These are phyloP conservation scores for Saccopteryx bilineata DNA, from an alignment of 2,113 vertebrate species.

Conservation along the genomic window DNA sequence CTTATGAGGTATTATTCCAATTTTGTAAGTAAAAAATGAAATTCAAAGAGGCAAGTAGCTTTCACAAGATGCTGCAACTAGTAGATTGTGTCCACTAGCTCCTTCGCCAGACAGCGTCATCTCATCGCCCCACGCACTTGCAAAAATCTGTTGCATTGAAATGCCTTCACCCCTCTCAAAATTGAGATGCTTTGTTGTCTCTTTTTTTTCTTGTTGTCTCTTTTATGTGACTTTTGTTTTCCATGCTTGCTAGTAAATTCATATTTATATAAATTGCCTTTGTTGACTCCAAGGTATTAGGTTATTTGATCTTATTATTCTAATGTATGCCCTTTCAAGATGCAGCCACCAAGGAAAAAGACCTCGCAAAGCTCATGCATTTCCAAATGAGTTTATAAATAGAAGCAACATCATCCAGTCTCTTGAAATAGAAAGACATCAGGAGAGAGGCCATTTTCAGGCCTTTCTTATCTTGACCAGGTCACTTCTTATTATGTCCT, in stretches of 20 bases:
- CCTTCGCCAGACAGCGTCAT: fast-evolving
- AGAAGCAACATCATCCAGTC: slow-evolving; percentile 44
- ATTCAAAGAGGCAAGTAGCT: neutral
- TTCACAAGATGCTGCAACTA: neutral
- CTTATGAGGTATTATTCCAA: neutral
- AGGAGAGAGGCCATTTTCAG: slow-evolving; percentile 28
- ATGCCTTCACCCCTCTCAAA: neutral
- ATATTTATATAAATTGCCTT: slow-evolving; percentile 57
- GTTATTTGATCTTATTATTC: slow-evolving; percentile 63
- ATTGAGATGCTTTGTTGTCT: neutral
- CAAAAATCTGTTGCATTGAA: neutral
- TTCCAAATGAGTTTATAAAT: slow-evolving; percentile 68
- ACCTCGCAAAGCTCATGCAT: slow-evolving; percentile 57
- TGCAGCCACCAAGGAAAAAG: slow-evolving; percentile 15
- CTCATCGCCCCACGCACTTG: neutral
- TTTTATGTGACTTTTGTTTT: slow-evolving; percentile 23
- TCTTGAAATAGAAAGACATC: slow-evolving; percentile 24
- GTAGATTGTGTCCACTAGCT: neutral
- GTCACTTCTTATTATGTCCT: slow-evolving; percentile 45
- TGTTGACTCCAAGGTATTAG: slow-evolving; percentile 58
- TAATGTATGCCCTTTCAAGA: slow-evolving; percentile 71
- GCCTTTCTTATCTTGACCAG: neutral
- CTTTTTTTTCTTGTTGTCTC: neutral
- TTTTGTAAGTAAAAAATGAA: neutral
- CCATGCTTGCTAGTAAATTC: slow-evolving; percentile 26